Base-by-base conservation (phyloP, 1,140 invertebrate genomes). In the Tetranychus cinnabarinus region DNA sequence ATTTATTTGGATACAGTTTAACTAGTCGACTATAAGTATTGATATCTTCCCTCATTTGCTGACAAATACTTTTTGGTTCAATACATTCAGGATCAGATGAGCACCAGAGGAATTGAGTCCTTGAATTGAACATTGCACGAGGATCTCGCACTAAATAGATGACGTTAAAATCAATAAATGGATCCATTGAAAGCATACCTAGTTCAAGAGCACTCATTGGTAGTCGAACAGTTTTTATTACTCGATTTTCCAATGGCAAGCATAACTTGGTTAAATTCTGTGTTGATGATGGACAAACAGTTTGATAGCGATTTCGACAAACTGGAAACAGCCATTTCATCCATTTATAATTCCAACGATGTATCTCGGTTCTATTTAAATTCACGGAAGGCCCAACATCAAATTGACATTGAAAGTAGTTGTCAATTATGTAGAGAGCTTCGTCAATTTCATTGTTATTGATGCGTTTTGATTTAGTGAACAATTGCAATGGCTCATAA, bases 81-180 rank as follows among this genome's bases (percentile, higher is more conserved):
- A n/a, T 52, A 6, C 50, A 52, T 12, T 12, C 2, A 2, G 50
- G 85, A 62, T 81, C 77, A n/a, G 79, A 83, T 10, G 5, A 6
- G 69, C 87, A 91, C 83, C 87, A 90, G 56, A 80, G 78, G 3
- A 86, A 77, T 70, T 88, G 85, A 62, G 81, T 81, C 48, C 88
- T 75, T 0, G 86, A 89, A 70, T 88, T 86, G 69, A 89, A 75
- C 54, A 83, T 86, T n/a, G 85, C 87, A 50, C 87, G 75, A 10
- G 87, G 88, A 74, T 90, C 88, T 54, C 87, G 76, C 47, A 88
- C 79, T 63, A 90, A 71, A 13, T 87, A 73, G 60, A 90, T 72
- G 59, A 90, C 77, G 1, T 52, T 52, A 7, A 52, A n/a, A 23
- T 52, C n/a, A 23, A 23, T 52, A 7, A n/a, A 2, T 31, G n/a